Evolutionary conservation across 2,113 vertebrate species (phyloP), one percentile per base, ranked within the genome.

Genomic region (Lophius piscatorius): DNA sequence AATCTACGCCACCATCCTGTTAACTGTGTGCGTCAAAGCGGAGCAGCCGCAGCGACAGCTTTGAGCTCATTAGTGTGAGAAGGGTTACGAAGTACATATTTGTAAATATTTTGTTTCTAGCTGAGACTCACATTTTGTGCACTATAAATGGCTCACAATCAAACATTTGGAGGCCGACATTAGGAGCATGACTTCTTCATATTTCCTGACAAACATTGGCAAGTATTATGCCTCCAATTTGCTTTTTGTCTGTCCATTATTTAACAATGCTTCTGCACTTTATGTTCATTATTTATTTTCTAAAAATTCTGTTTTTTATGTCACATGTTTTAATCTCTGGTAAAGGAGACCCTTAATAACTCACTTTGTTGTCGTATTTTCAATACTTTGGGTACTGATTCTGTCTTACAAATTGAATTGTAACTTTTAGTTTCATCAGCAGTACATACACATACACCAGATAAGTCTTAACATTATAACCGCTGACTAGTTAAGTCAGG

Each of bases 41-140:
- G 50, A 63, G 48, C 52, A 17, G 31, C 55, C 23, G 51, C 54
- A 24, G 63, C 28, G 23, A 22, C 33, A 47, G 11, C 44, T 54
- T 63, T 62, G 58, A 72, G 62, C 65, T 55, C 35, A 65, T 76
- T 80, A 71, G n/a, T 40, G 63, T 46, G 34, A 58, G 70, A 47
- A 36, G 12, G 58, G n/a, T n/a, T n/a, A 51, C 17, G n/a, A 3
- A 22, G n/a, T 24, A 54, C 21, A 45, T 54, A 71, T 56, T 52
- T 70, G 42, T 36, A 63, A 52, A 74, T 61, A 63, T 22, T 59
- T 41, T 44, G 22, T 57, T 46, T 62, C 28, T 24, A 20, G 29
- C 13, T 41, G 4, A 38, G 35, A 29, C 26, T 46, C 31, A 51
- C 51, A 78, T 55, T 24, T 4, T 22, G 17, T 38, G n/a, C n/a